Base-by-base conservation (phyloP, 2,113 vertebrate species). In the Micromys minutus region DNA sequence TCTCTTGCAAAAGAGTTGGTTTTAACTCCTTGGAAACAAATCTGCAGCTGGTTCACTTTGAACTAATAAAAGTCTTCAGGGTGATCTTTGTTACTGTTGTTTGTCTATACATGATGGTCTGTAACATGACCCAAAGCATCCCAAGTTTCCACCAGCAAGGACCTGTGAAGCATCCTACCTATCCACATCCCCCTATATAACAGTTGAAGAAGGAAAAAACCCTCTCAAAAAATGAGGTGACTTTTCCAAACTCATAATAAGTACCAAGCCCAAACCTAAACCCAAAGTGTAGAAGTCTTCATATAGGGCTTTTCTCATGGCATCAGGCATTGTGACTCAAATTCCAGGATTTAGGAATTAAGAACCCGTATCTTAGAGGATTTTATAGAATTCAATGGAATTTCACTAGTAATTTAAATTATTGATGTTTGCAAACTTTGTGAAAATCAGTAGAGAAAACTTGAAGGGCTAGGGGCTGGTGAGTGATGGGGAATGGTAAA, bases 1-100 rank as follows among this genome's bases (percentile, higher is more conserved):
- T 65, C 34, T 71, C 79, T 52, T 86, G 19, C 19, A 42, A 50
- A 84, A 52, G 36, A 55, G 61, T n/a, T 84, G 10, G 6, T 93
- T 91, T 88, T 76, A 89, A 80, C n/a, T 75, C 79, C 11, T 75
- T 19, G 55, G 81, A 94, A 76, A 59, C 8, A 57, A 89, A 71
- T 55, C 55, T 79, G 77, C 52, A 81, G 11, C 69, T 90, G 59
- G 15, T 86, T 72, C 17, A 29, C 12, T 9, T 83, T 76, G 19
- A 71, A 57, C 15, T 80, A n/a, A 76, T 67, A 61, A 89, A 91
- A 47, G 87, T 67, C 57, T 50, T 55, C 12, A 55, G 9, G 79
- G 36, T 39, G 36, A 5, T 24, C 39, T 55, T 39, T 50, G 76
- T 45, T 77, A 26, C 26, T 55, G 21, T 26, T 80, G 34, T 57